Conservation (phyloP, 2,888 invertebrate species). For the Tipula helvola region DNA sequence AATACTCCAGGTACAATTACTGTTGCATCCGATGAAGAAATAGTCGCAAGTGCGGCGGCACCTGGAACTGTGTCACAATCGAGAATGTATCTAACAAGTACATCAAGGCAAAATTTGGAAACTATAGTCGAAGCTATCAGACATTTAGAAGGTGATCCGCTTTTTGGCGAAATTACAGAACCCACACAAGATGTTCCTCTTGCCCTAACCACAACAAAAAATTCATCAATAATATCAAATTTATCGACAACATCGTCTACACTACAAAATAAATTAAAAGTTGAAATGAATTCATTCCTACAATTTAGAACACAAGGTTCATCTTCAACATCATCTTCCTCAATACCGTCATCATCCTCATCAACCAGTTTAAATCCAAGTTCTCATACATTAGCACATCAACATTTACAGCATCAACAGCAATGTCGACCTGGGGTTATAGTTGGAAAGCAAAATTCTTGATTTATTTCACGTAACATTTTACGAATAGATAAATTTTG, state of each 20-base stretch:
- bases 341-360: conserved; percentile 17
- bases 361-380: conserved; percentile 15
- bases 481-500: background rate
- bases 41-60: background rate
- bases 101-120: conserved; percentile 85
- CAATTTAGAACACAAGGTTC: conserved; percentile 38
- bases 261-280: conserved; percentile 35
- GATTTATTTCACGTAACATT: conserved; percentile 7
- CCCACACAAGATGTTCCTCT: conserved; percentile 29
- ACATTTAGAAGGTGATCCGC: conserved; percentile 90
- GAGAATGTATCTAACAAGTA: conserved; percentile 45
- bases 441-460: conserved; percentile 73
- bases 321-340: conserved; percentile 13
- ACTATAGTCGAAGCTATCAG: conserved; percentile 98
- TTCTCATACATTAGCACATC: conserved; percentile 11
- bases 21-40: conserved; percentile 28
- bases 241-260: conserved; percentile 12
- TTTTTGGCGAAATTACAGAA: conserved; percentile 56
- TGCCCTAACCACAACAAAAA: conserved; percentile 26
- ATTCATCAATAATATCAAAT: conserved; percentile 18
- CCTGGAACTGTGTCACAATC: background rate
- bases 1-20: conserved; percentile 42
- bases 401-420: conserved; percentile 34
- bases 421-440: conserved; percentile 81
- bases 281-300: conserved; percentile 49